Evolutionary conservation across 2,888 invertebrate species (phyloP).

Genomic region (Sarcophaga subvicina): DNA sequence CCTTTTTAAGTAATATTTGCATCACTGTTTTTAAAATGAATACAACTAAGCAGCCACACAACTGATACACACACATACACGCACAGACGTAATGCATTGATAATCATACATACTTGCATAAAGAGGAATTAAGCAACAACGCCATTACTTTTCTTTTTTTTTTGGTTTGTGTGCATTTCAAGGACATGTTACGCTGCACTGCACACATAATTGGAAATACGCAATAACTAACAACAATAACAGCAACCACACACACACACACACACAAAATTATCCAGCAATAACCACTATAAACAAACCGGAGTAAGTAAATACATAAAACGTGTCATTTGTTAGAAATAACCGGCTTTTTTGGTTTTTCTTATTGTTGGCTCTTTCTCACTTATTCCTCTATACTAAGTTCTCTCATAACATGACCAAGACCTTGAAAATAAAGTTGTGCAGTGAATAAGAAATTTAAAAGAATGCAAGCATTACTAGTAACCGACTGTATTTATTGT

Average conservation of each 20-base stretch:
- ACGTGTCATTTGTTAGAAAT: slow-evolving; percentile 42
- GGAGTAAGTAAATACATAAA: slow-evolving; percentile 17
- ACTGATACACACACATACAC: not conserved
- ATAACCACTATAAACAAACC: not conserved
- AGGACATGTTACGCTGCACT: slow-evolving; percentile 59
- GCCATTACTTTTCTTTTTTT: not conserved
- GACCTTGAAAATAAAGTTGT: slow-evolving; percentile 45
- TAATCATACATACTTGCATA: too few species aligned
- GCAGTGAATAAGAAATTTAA: slow-evolving; percentile 18
- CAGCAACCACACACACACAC: not conserved
- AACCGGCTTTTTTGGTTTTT: slow-evolving; percentile 25
- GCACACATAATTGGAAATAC: slow-evolving; percentile 28
- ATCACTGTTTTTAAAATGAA: not conserved
- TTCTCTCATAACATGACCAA: slow-evolving; percentile 34
- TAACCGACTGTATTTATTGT: not conserved
- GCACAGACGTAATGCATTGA: too few species aligned
- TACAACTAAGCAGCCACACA: not conserved
- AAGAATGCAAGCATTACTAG: not conserved
- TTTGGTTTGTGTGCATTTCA: slow-evolving; percentile 38
- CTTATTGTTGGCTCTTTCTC: not conserved
- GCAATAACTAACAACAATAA: not conserved
- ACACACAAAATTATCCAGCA: not conserved
- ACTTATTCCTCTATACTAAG: not conserved
- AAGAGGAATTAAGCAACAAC: too few species aligned
- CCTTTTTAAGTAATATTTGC: slow-evolving; percentile 2